phyloP scores from a whole-genome alignment of 1,140 invertebrate species.

The Leptinotarsa lineolata region DNA sequence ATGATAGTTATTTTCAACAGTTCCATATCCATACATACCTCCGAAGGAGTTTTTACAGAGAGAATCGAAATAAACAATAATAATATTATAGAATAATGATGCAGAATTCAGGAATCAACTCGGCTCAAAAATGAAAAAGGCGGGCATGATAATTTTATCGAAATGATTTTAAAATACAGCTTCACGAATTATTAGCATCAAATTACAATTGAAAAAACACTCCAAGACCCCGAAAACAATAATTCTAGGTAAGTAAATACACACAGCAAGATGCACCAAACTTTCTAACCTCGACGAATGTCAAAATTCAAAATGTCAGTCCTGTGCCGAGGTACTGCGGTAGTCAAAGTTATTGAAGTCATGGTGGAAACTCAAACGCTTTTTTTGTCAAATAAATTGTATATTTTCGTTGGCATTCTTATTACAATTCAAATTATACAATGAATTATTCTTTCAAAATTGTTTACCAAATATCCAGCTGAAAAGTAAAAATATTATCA shows the following conservation, averaged over 20 bases:
- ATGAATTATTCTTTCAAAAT: too few relatives aligned
- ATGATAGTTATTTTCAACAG: background rate
- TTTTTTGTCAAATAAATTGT: too few relatives aligned
- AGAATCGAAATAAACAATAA: slow-evolving; percentile 32
- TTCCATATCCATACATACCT: slow-evolving; percentile 24
- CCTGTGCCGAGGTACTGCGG: background rate
- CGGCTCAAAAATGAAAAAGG: slow-evolving; percentile 45
- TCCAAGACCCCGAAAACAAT: slow-evolving; percentile 19
- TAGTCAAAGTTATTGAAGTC: background rate
- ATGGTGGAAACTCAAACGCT: too few relatives aligned
- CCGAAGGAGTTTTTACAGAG: slow-evolving; percentile 24
- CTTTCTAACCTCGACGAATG: slow-evolving; percentile 41
- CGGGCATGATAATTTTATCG: slow-evolving; percentile 39
- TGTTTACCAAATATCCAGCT: too few relatives aligned
- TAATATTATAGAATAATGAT: slow-evolving; percentile 28
- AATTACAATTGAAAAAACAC: slow-evolving; percentile 24
- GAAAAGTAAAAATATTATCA: too few relatives aligned
- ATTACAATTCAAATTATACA: too few relatives aligned
- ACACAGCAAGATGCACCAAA: slow-evolving; percentile 23
- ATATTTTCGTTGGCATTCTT: too few relatives aligned
- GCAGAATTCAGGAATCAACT: slow-evolving; percentile 41
- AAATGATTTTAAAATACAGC: slow-evolving; percentile 24
- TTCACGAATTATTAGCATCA: slow-evolving; percentile 25
- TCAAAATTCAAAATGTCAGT: slow-evolving; percentile 14
- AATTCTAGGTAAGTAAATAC: slow-evolving; percentile 25